These are phyloP conservation scores for Drosophila flavopinicola DNA, from an alignment of 2,888 invertebrate genomes.

Conservation along the genomic window DNA sequence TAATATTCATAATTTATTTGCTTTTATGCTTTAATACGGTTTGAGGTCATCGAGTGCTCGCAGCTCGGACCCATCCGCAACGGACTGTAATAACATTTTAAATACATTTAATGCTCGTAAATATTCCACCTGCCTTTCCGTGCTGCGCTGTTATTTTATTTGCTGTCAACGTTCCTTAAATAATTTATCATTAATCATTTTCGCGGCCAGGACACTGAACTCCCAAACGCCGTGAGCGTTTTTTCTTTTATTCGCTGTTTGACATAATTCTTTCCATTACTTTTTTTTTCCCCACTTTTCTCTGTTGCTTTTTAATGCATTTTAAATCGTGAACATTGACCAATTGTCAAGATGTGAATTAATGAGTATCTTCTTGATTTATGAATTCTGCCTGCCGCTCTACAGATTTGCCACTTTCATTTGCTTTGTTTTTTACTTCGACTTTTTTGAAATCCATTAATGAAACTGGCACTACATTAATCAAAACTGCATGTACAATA, in stretches of 20 bases:
- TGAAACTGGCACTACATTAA: constrained; percentile 36
- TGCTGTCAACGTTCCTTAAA: constrained; percentile 70
- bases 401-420: constrained; percentile 17
- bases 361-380: constrained; percentile 67
- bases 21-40: constrained; percentile 51
- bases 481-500: constrained; percentile 25
- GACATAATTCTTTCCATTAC: constrained; percentile 30
- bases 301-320: constrained; percentile 58
- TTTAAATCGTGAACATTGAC: constrained; percentile 74
- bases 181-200: constrained; percentile 77
- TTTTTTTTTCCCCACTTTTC: constrained; percentile 18
- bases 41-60: constrained; percentile 42
- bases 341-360: constrained; percentile 74
- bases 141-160: constrained; percentile 34
- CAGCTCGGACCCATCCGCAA: constrained; percentile 6
- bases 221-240: constrained; percentile 15
- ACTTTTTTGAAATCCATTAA: constrained; percentile 33
- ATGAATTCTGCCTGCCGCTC: constrained; percentile 41
- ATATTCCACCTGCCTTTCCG: constrained; percentile 51
- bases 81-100: constrained; percentile 65
- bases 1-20: constrained; percentile 77
- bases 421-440: constrained; percentile 10
- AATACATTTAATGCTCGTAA: constrained; percentile 70
- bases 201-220: constrained; percentile 39
- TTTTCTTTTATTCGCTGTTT: constrained; percentile 17